Percentiles rank a stretch among this genome's conserved stretches.
Evolutionary conservation across 2,113 vertebrate species (phyloP).

Genomic region (Platycercus adscitus): DNA sequence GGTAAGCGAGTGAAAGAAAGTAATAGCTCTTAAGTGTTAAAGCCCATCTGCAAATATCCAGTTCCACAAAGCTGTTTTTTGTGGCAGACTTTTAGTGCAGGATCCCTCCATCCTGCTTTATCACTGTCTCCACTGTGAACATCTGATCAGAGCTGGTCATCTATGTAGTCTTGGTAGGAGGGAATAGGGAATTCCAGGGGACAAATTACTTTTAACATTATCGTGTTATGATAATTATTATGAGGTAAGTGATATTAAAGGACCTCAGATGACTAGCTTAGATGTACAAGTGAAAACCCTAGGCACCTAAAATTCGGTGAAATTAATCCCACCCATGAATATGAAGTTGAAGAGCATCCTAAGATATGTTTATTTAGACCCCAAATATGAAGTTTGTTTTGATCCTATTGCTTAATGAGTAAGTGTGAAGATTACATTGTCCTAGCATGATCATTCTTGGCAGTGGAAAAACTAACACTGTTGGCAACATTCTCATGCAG

Average conservation of each 20-base stretch:
- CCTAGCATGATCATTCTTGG: slow-evolving; percentile 26
- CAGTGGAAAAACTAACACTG: neutral
- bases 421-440: slow-evolving; percentile 2
- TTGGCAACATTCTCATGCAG: neutral
- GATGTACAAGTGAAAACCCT: neutral
- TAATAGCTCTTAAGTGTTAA: neutral
- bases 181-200: neutral
- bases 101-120: neutral
- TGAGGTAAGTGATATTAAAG: neutral
- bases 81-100: neutral
- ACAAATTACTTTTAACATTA: neutral
- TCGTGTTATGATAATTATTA: neutral
- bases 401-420: slow-evolving; percentile 23
- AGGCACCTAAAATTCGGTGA: neutral
- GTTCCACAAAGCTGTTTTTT: neutral
- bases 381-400: slow-evolving; percentile 3
- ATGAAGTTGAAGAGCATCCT: neutral
- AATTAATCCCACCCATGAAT: neutral
- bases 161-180: neutral
- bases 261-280: neutral
- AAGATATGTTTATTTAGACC: neutral
- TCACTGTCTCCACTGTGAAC: neutral
- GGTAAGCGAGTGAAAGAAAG: neutral
- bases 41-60: neutral
- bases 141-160: neutral